A percentile compares a stretch with the other conserved stretches of the same genome.
These are phyloP conservation scores for Oryzias woworae DNA, from an alignment of 2,113 vertebrate species.

Conservation along the genomic window DNA sequence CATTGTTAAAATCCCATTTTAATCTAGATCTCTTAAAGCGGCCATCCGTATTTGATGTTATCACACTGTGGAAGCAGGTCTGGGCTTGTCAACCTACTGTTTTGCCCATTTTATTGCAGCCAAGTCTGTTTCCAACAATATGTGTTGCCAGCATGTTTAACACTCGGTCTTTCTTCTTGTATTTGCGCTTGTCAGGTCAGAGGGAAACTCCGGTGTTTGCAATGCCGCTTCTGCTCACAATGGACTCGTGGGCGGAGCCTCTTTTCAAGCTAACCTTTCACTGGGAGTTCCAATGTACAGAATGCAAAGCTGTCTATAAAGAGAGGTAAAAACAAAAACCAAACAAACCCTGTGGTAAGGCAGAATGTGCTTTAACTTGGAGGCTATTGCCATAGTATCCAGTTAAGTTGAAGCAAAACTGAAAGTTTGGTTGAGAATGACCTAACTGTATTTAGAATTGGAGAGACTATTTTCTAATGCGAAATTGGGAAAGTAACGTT, in stretches of 20 bases:
- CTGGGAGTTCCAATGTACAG: conserved; percentile 84
- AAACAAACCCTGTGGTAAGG: no score
- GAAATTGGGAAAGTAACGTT: no score
- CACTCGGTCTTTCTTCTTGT: no score
- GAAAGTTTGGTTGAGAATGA: no score
- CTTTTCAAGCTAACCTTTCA: conserved; percentile 81
- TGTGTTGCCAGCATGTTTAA: no score
- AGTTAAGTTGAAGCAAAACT: no score
- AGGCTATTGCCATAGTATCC: no score
- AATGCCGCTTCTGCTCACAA: conserved; percentile 80
- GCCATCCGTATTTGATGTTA: conserved; percentile 17
- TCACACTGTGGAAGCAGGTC: not conserved
- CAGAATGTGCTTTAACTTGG: no score
- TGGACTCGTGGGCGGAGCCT: conserved; percentile 77
- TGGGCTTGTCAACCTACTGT: not conserved
- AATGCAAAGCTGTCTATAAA: conserved; percentile 78
- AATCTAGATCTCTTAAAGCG: conserved; percentile 10
- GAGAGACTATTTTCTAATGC: no score
- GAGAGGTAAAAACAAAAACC: conserved; percentile 68
- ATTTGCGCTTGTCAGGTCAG: conserved; percentile 76
- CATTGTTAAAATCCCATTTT: not conserved
- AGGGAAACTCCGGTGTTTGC: conserved; percentile 88
- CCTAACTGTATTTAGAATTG: no score
- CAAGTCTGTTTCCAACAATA: conserved; percentile 1
- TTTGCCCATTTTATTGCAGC: conserved; percentile 2